Evolutionary conservation across 2,797 vertebrate species (phyloP), one percentile per base, ranked within the genome.

Genomic region (Taenioides sp.): DNA sequence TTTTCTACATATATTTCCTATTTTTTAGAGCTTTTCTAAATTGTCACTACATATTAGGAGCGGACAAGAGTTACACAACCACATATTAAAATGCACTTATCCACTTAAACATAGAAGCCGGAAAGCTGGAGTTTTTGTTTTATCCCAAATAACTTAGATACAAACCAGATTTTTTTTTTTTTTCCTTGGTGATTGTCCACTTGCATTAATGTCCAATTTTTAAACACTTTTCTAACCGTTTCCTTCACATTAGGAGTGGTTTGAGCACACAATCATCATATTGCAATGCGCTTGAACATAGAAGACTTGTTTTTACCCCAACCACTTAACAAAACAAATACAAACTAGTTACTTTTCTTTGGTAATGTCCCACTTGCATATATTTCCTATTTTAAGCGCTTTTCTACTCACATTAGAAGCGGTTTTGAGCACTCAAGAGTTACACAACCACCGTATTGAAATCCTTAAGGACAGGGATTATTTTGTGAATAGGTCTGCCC

Each of bases 311-410:
- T 58, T 57, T 57, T 25, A 12, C 16, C 12, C 22, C 55, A 58
- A 0, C 4, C 9, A 27, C 55, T 25, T 6, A 14, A 58, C 22
- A 23, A 58, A 54, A 54, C 34, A n/a, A 6, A 52, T 22, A n/a
- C 7, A 54, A 54, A 54, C 20, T 1, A 22, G 4, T 54, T 88
- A 78, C 76, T 69, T 62, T 57, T 34, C 22, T 31, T 10, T 74
- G 80, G 80, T 75, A 82, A 81, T 82, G 83, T 34, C 80, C 83
- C 86, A 86, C 84, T 78, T 87, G 85, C 82, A 74, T 76, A 23
- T 78, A 85, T 75, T 85, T 80, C 69, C 68, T 78, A 78, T 76
- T 87, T 85, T 86, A 68, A 68, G 74, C 75, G 71, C 80, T 79
- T 60, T 81, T 81, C 73, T 80, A 77, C 62, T 79, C 65, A 72